A percentile compares a stretch with the other conserved stretches of the same genome.
Conservation (phyloP, 2,113 vertebrate genomes). For the Thomomys bottae region DNA sequence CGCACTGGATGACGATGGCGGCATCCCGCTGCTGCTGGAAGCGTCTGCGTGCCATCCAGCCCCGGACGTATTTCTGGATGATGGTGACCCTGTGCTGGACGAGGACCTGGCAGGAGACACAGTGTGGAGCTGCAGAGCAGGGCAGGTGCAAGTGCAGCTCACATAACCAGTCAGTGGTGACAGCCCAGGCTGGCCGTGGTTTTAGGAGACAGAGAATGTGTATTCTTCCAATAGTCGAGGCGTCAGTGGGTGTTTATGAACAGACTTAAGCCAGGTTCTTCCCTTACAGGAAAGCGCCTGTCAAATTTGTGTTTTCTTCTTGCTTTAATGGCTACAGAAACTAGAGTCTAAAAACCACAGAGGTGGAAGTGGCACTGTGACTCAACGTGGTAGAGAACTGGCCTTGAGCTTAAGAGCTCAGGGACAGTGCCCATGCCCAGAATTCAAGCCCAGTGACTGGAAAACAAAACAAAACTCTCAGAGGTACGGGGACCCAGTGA, state of each 20-base stretch:
- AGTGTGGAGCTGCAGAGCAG: neutral
- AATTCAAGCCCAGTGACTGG: too few relatives aligned
- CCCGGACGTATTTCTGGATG: conserved; percentile 89
- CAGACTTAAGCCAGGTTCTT: neutral
- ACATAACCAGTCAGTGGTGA: accelerated
- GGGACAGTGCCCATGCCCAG: too few relatives aligned
- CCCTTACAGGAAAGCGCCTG: neutral
- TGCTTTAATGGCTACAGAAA: neutral
- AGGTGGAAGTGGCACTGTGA: too few relatives aligned
- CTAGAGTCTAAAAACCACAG: neutral
- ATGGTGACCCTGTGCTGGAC: conserved; percentile 92
- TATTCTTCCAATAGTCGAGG: too few relatives aligned
- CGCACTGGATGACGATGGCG: conserved; percentile 92
- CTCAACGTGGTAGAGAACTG: too few relatives aligned
- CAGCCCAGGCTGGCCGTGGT: neutral
- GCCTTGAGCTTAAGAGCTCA: too few relatives aligned
- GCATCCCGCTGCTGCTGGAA: conserved; percentile 84
- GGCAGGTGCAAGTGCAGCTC: neutral
- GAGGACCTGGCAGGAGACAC: conserved; percentile 85
- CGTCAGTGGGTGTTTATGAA: neutral
- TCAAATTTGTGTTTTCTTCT: neutral
- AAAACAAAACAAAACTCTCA: too few relatives aligned
- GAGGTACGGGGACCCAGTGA: neutral
- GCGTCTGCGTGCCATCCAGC: conserved; percentile 89
- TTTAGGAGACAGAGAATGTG: neutral